Percentiles rank a stretch among this genome's conserved stretches.
These are phyloP conservation scores for Thumatha senex DNA, from an alignment of 2,888 invertebrate genomes.

Conservation along the genomic window DNA sequence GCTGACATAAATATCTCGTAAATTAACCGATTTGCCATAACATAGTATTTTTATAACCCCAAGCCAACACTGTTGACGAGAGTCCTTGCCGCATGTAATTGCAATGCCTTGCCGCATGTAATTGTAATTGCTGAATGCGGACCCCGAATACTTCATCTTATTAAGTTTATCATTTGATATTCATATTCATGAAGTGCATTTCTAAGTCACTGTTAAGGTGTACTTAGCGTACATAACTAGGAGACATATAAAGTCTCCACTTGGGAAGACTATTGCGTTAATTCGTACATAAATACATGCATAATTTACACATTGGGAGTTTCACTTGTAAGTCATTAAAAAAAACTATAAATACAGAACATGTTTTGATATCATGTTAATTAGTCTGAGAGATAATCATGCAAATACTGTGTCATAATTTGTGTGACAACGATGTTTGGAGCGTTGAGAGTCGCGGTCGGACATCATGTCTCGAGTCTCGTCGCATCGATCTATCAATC, in stretches of 20 bases:
- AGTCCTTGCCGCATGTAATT: constrained; percentile 60
- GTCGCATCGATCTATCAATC: constrained; percentile 72
- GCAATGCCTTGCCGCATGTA: constrained; percentile 47
- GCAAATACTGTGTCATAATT: constrained; percentile 2
- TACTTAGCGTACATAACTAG: constrained; percentile 43
- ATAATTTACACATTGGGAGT: constrained; percentile 1
- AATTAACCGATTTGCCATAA: constrained; percentile 63
- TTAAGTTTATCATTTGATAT: constrained; percentile 54
- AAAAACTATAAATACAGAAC: background rate
- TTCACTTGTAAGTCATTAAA: background rate
- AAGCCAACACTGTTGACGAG: constrained; percentile 50
- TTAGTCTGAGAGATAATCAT: background rate
- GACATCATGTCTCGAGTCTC: constrained; percentile 28
- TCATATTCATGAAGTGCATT: constrained; percentile 60
- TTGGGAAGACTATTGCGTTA: constrained; percentile 23
- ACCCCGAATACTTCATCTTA: constrained; percentile 57
- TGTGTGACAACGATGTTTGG: too few relatives aligned
- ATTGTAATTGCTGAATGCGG: constrained; percentile 54
- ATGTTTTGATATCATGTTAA: background rate
- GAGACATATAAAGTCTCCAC: constrained; percentile 41
- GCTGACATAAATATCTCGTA: constrained; percentile 63
- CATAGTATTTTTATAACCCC: constrained; percentile 56
- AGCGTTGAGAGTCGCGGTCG: constrained; percentile 28
- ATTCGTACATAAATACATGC: constrained; percentile 4
- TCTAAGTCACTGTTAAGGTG: constrained; percentile 48